A percentile compares a stretch with the other conserved stretches of the same genome.
Evolutionary conservation across 2,888 invertebrate species (phyloP).

Genomic region (Listrodromus nycthemerus): DNA sequence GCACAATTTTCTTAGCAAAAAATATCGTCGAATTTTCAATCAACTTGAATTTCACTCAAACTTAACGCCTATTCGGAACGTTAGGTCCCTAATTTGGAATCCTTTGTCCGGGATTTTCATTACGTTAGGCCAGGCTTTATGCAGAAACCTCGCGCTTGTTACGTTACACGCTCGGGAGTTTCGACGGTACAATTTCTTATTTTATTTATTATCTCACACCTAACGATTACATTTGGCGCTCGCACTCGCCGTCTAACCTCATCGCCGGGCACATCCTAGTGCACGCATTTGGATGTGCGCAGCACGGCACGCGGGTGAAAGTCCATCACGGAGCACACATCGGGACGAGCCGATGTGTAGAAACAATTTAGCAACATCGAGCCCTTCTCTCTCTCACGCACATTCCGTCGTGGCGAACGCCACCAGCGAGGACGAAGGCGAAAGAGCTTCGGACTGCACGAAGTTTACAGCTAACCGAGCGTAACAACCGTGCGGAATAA

Average conservation of each 20-base stretch:
- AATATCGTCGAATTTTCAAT: background rate
- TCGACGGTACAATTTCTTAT: conserved; percentile 36
- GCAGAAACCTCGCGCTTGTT: conserved; percentile 21
- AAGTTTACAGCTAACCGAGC: conserved; percentile 52
- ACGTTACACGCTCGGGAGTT: conserved; percentile 3
- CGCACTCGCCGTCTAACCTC: background rate
- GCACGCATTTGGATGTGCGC: conserved; percentile 64
- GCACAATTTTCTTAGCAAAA: background rate
- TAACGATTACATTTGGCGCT: conserved; percentile 8
- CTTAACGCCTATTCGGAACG: background rate
- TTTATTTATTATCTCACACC: conserved; percentile 54
- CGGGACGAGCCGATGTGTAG: conserved; percentile 38
- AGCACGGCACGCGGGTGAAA: conserved; percentile 63
- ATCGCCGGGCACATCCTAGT: conserved; percentile 37
- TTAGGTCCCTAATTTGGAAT: conserved; percentile 5
- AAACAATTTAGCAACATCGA: conserved; percentile 60
- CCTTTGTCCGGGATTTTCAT: conserved; percentile 2
- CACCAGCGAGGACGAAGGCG: conserved; percentile 58
- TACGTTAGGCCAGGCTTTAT: background rate
- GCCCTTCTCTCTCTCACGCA: background rate
- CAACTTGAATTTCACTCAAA: background rate
- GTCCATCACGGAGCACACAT: conserved; percentile 44
- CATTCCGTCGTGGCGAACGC: conserved; percentile 33
- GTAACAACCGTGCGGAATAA: conserved; percentile 56
- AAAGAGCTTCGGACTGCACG: conserved; percentile 36